A percentile compares a stretch with the other conserved stretches of the same genome.
These are phyloP conservation scores for Geodia barretti DNA, from an alignment of 37 sponge, comb jelly and placozoan genomes.

Conservation along the genomic window DNA sequence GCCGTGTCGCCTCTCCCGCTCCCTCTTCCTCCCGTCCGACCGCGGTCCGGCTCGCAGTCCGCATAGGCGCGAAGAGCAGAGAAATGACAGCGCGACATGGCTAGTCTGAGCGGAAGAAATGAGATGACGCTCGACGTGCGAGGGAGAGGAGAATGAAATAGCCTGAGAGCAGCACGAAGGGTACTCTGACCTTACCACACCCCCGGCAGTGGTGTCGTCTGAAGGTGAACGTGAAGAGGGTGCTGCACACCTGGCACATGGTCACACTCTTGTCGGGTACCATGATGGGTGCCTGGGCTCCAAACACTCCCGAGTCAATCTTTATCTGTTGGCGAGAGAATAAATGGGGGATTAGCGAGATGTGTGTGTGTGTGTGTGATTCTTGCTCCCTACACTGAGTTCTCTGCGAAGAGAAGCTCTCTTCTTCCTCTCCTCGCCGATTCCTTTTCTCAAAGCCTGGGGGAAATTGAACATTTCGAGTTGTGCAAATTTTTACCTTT, in stretches of 20 bases:
- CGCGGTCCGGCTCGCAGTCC: no score
- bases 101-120: no score
- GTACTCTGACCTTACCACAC: conserved; percentile 92
- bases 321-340: background rate
- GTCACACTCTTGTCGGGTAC: conserved; percentile 92
- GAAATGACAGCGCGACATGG: no score
- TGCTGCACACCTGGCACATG: conserved; percentile 89
- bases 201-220: conserved; percentile 96
- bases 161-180: no score
- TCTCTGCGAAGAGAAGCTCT: conserved; percentile 33
- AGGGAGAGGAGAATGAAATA: background rate
- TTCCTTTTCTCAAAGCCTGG: conserved; percentile 21
- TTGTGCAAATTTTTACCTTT: background rate
- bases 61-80: no score
- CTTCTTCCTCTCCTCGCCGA: conserved; percentile 23
- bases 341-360: background rate
- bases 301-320: conserved; percentile 41
- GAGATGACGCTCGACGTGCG: no score
- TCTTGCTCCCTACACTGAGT: conserved; percentile 1
- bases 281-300: conserved; percentile 85
- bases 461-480: background rate
- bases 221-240: conserved; percentile 81
- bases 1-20: no score
- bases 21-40: no score
- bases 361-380: background rate